Conservation (phyloP, 2,797 vertebrate species). For the Falco novaeseelandiae region DNA sequence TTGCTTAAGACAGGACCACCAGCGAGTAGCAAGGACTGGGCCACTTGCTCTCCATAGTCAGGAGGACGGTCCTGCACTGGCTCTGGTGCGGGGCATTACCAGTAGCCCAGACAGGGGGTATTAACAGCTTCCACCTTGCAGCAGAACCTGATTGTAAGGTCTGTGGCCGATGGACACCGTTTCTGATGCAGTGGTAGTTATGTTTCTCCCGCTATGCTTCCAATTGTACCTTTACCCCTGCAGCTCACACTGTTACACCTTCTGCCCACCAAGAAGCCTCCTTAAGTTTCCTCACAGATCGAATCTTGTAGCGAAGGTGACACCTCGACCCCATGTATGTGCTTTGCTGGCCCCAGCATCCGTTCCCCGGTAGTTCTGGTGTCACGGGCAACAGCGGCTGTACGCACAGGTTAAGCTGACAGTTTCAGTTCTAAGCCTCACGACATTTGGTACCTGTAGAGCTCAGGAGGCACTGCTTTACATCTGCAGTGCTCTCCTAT, state of each 20-base stretch:
- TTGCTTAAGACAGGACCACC: background rate
- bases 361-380: background rate
- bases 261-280: background rate
- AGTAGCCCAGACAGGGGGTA: background rate
- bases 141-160: background rate
- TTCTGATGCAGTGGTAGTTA: background rate
- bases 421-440: fast-evolving
- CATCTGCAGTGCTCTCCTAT: background rate
- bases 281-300: background rate
- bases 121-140: background rate
- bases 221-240: background rate
- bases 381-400: background rate
- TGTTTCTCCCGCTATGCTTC: background rate
- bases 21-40: too few relatives aligned
- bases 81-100: background rate
- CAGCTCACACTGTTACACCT: background rate
- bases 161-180: fast-evolving
- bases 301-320: fast-evolving
- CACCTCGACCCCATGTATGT: fast-evolving
- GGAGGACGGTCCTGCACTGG: background rate
- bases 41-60: fast-evolving
- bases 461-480: background rate
- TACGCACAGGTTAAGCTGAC: background rate
- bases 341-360: background rate
- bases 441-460: background rate